Percentiles rank a stretch among this genome's conserved stretches.
phyloP scores from a whole-genome alignment of 2,888 invertebrate species.

The Agonum fuliginosum region DNA sequence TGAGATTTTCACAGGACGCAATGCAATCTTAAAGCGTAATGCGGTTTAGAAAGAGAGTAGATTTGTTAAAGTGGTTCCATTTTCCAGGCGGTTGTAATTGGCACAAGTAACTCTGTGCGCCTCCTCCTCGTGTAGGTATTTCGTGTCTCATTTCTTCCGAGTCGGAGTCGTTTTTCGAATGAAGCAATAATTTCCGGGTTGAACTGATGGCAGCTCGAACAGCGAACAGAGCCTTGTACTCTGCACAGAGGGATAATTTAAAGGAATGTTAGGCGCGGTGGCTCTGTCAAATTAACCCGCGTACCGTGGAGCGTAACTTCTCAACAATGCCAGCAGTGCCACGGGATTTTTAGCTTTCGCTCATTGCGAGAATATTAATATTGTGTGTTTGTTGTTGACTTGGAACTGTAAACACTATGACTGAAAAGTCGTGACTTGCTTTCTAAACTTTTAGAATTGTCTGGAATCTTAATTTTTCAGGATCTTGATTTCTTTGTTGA shows the following conservation, averaged over 20 bases:
- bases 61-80: not conserved
- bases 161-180: conserved; percentile 38
- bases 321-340: conserved; percentile 24
- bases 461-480: conserved; percentile 20
- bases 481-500: not conserved
- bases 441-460: conserved; percentile 11
- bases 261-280: conserved; percentile 46
- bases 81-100: conserved; percentile 17
- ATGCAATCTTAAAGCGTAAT: not conserved
- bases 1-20: no score
- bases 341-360: conserved; percentile 21
- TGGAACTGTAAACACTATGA: conserved; percentile 13
- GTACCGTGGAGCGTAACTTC: not conserved
- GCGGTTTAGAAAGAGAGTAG: not conserved
- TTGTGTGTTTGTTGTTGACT: conserved; percentile 11
- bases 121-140: conserved; percentile 9
- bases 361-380: conserved; percentile 30
- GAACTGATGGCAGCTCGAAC: conserved; percentile 29
- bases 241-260: conserved; percentile 38
- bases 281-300: conserved; percentile 47
- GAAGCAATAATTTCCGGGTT: conserved; percentile 38
- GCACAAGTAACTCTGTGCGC: not conserved
- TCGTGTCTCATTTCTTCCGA: conserved; percentile 37
- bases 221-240: conserved; percentile 7
- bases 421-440: conserved; percentile 10